Conservation (phyloP, 2,113 vertebrate genomes). For the Sapayoa aenigma region DNA sequence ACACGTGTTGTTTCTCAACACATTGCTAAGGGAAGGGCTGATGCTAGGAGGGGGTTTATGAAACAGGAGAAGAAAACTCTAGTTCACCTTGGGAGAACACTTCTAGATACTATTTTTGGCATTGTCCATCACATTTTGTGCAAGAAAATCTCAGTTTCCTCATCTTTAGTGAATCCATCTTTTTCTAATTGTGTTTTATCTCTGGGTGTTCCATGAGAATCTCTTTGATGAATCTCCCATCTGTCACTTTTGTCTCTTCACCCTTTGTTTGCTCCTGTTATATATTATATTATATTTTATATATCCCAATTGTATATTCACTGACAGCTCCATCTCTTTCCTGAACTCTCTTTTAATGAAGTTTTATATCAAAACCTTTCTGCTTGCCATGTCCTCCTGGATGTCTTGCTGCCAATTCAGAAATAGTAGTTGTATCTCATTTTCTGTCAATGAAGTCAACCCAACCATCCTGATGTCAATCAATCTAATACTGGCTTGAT, state of each 20-base stretch:
- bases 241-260: not conserved
- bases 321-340: not conserved
- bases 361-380: not conserved
- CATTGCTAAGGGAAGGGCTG: not conserved
- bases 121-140: not conserved
- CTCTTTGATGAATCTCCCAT: not conserved
- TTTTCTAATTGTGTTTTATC: not conserved
- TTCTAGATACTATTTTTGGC: not conserved
- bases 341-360: not conserved
- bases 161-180: not conserved
- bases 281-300: no score
- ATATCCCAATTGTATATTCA: not conserved
- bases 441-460: not conserved
- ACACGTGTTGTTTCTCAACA: not conserved
- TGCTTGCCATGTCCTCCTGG: not conserved
- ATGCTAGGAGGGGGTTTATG: not conserved
- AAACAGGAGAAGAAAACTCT: not conserved
- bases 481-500: not conserved
- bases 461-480: not conserved
- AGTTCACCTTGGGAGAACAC: not conserved
- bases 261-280: not conserved
- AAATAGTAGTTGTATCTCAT: not conserved
- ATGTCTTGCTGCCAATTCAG: not conserved
- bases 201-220: not conserved
- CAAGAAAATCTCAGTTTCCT: not conserved